Conservation (phyloP, 2,797 vertebrate species). For the Coregonus ussuriensis region DNA sequence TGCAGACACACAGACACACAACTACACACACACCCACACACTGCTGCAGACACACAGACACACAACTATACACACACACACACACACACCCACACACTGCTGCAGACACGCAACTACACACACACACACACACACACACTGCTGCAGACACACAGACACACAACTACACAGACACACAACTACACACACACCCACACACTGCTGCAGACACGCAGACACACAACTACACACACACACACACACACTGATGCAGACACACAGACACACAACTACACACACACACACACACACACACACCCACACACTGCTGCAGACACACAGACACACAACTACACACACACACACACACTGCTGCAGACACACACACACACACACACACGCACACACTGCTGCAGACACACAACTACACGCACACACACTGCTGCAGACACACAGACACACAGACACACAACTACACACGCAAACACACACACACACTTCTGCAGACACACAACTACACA, state of each 20-base stretch:
- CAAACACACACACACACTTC: not conserved
- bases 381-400: not conserved
- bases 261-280: not conserved
- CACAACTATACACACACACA: no score
- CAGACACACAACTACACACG: not conserved
- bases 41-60: no score
- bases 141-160: no score
- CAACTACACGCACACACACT: not conserved
- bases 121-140: not conserved
- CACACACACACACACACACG: no score
- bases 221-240: not conserved
- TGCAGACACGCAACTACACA: not conserved
- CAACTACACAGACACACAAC: not conserved
- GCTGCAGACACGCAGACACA: not conserved
- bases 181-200: not conserved
- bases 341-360: not conserved
- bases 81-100: not conserved
- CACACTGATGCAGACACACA: no score
- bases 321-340: not conserved
- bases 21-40: not conserved
- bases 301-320: not conserved
- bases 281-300: not conserved
- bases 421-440: not conserved
- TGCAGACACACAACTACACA: not conserved
- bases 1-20: no score